Base-by-base conservation (phyloP, 1,140 invertebrate genomes). In the Psilanteris sp. region DNA sequence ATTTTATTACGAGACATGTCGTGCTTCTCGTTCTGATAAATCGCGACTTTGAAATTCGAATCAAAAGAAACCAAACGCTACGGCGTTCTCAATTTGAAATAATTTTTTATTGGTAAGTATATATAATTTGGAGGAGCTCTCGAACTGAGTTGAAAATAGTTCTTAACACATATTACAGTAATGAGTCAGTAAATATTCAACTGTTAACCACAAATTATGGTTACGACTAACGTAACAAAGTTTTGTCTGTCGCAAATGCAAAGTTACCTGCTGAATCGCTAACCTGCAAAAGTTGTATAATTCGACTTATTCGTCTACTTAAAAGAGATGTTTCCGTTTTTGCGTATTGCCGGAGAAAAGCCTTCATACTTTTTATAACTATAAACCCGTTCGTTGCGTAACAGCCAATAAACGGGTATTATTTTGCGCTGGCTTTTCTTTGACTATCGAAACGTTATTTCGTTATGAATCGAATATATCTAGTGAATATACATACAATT, bases 111-210 rank as follows among this genome's bases (percentile, higher is more conserved):
- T n/a, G n/a, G n/a, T n/a, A n/a, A n/a, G n/a, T n/a, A n/a, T n/a
- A n/a, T n/a, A n/a, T n/a, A n/a, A n/a, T n/a, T 16, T 50, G 1
- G 9, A 14, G 6, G 31, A 26, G 1, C 13, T 15, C n/a, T 15
- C n/a, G 16, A 31, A 41, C 1, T 10, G 34, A 16, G 9, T 14
- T 29, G 50, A 62, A 62, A 62, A 50, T 50, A 27, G 43, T 22
- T 50, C 8, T 11, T 4, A 44, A 34, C 48, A 22, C 48, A 43
- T 66, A 48, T 57, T 57, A 36, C 32, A 24, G 32, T 68, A 68
- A 68, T 32, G 64, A 68, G 22, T 46, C 50, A 8, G 64, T 68
- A 57, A 68, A 55, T 57, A 68, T 66, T 46, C 29, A 34, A 14
- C 61, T 8, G 39, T 37, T 54, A 66, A 46, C 61, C 48, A 22